Evolutionary conservation across 2,888 invertebrate genomes (phyloP).

Genomic region (Drosophila planitibia): DNA sequence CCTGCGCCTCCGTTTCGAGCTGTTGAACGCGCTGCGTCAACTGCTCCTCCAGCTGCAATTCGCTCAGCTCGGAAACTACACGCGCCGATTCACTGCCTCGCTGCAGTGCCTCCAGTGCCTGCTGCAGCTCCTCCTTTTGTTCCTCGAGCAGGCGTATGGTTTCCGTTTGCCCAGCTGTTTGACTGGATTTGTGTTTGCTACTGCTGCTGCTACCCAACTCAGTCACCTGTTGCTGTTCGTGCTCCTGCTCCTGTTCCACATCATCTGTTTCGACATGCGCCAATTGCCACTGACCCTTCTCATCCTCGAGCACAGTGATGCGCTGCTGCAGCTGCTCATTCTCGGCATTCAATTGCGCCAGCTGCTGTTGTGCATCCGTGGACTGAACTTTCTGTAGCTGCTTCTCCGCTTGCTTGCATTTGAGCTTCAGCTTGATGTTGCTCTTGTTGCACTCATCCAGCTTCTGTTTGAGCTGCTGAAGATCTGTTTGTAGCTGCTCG

Average conservation of each 20-base stretch:
- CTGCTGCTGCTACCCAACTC: slow-evolving; percentile 1
- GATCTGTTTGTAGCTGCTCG: slow-evolving; percentile 79
- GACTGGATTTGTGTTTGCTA: neutral
- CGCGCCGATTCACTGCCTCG: slow-evolving; percentile 88
- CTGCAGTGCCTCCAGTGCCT: slow-evolving; percentile 85
- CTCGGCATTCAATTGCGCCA: slow-evolving; percentile 88
- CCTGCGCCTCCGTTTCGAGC: slow-evolving; percentile 86
- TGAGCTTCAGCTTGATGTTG: slow-evolving; percentile 85
- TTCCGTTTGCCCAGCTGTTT: slow-evolving; percentile 59
- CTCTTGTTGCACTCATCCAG: slow-evolving; percentile 90
- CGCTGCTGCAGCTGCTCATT: slow-evolving; percentile 89
- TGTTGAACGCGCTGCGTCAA: slow-evolving; percentile 86
- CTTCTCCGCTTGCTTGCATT: slow-evolving; percentile 91
- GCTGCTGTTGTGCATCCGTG: slow-evolving; percentile 89
- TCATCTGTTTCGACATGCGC: slow-evolving; percentile 69
- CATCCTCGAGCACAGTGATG: slow-evolving; percentile 94
- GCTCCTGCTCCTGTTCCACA: slow-evolving; percentile 5
- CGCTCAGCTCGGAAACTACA: slow-evolving; percentile 92
- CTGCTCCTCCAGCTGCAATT: slow-evolving; percentile 92
- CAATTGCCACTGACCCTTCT: slow-evolving; percentile 95
- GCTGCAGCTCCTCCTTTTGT: slow-evolving; percentile 88
- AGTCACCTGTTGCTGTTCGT: neutral
- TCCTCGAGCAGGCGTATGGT: slow-evolving; percentile 83
- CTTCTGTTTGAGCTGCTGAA: slow-evolving; percentile 88
- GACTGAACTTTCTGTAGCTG: slow-evolving; percentile 89